Evolutionary conservation across 2,797 vertebrate genomes (phyloP), one percentile per base, ranked within the genome.

Genomic region (Lophius americanus): DNA sequence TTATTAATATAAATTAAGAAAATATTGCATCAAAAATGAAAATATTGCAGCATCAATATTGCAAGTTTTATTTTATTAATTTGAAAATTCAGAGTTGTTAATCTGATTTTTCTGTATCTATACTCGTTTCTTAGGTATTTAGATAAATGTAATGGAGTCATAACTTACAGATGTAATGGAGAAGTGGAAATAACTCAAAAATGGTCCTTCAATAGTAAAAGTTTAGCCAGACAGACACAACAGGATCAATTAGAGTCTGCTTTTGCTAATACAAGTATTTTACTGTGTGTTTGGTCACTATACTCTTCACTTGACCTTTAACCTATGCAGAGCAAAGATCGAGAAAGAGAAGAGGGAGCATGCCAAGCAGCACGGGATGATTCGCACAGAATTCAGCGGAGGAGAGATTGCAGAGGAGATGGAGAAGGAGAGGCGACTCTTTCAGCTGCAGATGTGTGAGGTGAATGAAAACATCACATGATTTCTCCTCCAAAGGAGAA

Each of bases 381-480:
- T 98, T 57, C 95, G 97, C 5, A 97, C 96, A 0, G 97, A 99
- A 87, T 95, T 99, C 87, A 98, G 95, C 2, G 97, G 96, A n/a
- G 97, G 96, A 6, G 97, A 98, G 84, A 97, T 99, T 14, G 97
- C 97, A 0, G 97, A 99, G 82, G 97, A 99, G 72, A 98, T 98
- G 97, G 97, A 98, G 83, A 98, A 97, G 84, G 97, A 99, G 75
- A 83, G 97, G 10, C 89, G 93, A 0, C 82, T 95, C 70, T 99
- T 98, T 89, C 97, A 99, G 91, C 92, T 99, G 49, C 96, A 98
- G 87, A 98, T 97, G 96, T 99, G 97, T 55, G 97, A 99, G 95
- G 97, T 93, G 60, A 89, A 23, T 23, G 67, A 13, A 7, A 46
- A 46, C 33, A 10, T 32, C 10, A 23, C 23, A 23, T 23, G 23